Evolutionary conservation across 2,888 invertebrate genomes (phyloP), one percentile per base, ranked within the genome.

Genomic region (Crematogaster levior): DNA sequence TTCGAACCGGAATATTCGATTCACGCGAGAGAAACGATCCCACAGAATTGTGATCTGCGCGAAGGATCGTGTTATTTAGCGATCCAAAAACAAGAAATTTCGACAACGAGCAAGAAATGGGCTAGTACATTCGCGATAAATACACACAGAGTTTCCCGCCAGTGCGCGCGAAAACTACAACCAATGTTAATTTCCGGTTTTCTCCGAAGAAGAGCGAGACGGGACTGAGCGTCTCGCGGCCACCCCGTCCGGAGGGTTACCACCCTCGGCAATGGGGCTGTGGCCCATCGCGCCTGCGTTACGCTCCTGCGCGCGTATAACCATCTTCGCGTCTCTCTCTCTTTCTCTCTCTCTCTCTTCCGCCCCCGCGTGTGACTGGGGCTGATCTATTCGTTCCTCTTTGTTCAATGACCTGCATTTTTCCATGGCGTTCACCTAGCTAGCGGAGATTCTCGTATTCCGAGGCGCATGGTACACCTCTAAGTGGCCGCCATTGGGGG

Each of bases 251-350:
- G 87, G 89, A 89, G 91, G 91, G 91, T 92, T 91, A 90, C 90
- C 92, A 92, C 91, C 92, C 92, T 87, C 89, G 85, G 88, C 86
- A 84, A 88, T 88, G 90, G 89, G 86, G 88, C 88, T 85, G 87
- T 86, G 89, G 86, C 90, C 88, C 90, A 91, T 79, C 88, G 91
- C 91, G 92, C 91, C 89, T 91, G 92, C 92, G 92, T 93, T 91
- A 88, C 90, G 90, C 90, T 92, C 90, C 89, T 93, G 92, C 91
- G 93, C 92, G 90, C 90, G 85, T 90, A 89, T 86, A 88, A 87
- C 89, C 77, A 80, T 34, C 80, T 60, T 61, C 4, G 30, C 3
- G 43, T 61, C n/a, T 68, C 81, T 46, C 84, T 46, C 81, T 70
- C 40, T 72, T 82, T 81, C 75, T 61, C n/a, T 68, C 81, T 51